Percentiles rank a stretch among this genome's conserved stretches.
These are phyloP conservation scores for Orthosia gracilis DNA, from an alignment of 2,888 invertebrate genomes.

Conservation along the genomic window DNA sequence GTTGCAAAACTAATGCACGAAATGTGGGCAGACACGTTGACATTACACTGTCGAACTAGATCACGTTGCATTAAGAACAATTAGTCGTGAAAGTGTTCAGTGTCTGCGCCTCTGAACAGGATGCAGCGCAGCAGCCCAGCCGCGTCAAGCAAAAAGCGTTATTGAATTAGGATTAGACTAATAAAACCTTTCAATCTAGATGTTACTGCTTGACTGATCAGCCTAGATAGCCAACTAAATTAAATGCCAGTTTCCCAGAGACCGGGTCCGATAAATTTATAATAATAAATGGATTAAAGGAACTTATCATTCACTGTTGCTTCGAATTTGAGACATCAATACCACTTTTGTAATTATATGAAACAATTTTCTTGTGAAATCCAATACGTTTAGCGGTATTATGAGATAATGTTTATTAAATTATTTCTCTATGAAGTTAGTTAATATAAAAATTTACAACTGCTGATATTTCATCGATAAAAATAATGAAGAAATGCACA, in stretches of 20 bases:
- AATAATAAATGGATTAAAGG: conserved; percentile 60
- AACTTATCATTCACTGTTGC: conserved; percentile 57
- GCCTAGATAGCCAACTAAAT: conserved; percentile 82
- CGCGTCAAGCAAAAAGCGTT: conserved; percentile 81
- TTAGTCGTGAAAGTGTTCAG: conserved; percentile 86
- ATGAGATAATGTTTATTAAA: conserved; percentile 24
- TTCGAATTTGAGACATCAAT: conserved; percentile 51
- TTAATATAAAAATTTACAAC: conserved; percentile 40
- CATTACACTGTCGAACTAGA: conserved; percentile 84
- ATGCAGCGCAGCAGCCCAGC: conserved; percentile 77
- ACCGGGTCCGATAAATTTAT: conserved; percentile 74
- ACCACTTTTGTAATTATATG: conserved; percentile 44
- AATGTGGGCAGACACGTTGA: conserved; percentile 85
- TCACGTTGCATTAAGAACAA: conserved; percentile 82
- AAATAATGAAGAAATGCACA: conserved; percentile 66
- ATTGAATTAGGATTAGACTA: conserved; percentile 89
- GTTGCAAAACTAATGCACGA: conserved; percentile 74
- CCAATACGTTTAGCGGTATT: conserved; percentile 22
- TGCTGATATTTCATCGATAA: conserved; percentile 56
- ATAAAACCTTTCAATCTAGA: conserved; percentile 89
- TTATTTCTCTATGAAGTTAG: conserved; percentile 35
- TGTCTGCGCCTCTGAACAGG: conserved; percentile 78
- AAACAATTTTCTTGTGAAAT: conserved; percentile 43
- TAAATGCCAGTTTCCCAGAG: conserved; percentile 91
- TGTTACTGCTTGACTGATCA: conserved; percentile 88